Base-by-base conservation (phyloP, 2,113 vertebrate species). In the Dicentrarchus labrax region DNA sequence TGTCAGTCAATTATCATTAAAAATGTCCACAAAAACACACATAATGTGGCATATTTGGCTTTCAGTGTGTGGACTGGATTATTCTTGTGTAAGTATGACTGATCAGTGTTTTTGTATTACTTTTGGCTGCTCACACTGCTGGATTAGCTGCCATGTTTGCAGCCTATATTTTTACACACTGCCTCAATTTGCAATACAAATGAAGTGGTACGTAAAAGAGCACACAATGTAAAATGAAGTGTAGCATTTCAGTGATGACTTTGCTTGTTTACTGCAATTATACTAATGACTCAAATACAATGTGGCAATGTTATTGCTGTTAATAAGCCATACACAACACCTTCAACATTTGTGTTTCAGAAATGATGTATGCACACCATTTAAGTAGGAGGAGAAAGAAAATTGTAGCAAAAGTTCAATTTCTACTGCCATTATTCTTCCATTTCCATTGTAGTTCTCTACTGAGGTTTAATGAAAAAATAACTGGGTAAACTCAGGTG, bases 401-500 rank as follows among this genome's bases (percentile, higher is more conserved):
- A 74, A 64, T 57, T 39, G 24, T 8, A 57, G 7, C 21, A 54
- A 59, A 38, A 38, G 45, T 15, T 74, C 30, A 61, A 13, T 56
- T 36, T 85, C 19, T 24, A 2, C 24, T 48, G n/a, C 8, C 22
- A 48, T 62, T 56, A 66, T 51, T 45, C 19, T 15, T 56, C 72
- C 8, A 66, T 50, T 72, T 72, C 30, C 36, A 38, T 6, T 19
- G 8, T 36, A 48, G 8, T 15, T 53, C 12, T 82, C 30, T 38
- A 7, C 30, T 73, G 21, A 65, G 50, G 30, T 48, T 43, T 64
- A 38, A n/a, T 69, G 11, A 51, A 45, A 68, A 61, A 43, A 70
- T 22, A 61, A 68, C 3, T 12, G 50, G 50, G 54, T 53, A 50
- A 86, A 48, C 67, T 64, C 54, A 70, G 79, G 74, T 79, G 87